Percentiles rank a stretch among this genome's conserved stretches.
Evolutionary conservation across 2,797 vertebrate species (phyloP).

Genomic region (Acrossocheilus wenchowensis): DNA sequence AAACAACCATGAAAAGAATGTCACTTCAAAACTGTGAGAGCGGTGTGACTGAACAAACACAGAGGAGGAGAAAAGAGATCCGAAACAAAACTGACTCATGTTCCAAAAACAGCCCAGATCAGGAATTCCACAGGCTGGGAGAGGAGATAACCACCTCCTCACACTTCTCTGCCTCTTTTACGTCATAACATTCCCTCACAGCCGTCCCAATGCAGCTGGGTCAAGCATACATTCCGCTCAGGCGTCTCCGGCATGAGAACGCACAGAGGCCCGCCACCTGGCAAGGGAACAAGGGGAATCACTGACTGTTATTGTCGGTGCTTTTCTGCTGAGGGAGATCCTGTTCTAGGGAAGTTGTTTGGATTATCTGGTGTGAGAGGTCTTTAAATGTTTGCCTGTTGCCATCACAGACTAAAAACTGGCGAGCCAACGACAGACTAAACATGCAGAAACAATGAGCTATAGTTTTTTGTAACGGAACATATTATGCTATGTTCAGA

Average conservation of each 20-base stretch:
- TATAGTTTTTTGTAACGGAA: slow-evolving; percentile 28
- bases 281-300: slow-evolving; percentile 72
- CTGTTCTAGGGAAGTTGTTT: slow-evolving; percentile 63
- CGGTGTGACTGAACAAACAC: slow-evolving; percentile 43
- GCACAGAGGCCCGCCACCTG: slow-evolving; percentile 65
- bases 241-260: slow-evolving; percentile 72
- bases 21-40: slow-evolving; percentile 27
- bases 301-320: slow-evolving; percentile 41
- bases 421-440: slow-evolving; percentile 47
- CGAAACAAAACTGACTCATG: slow-evolving; percentile 63
- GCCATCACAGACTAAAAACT: slow-evolving; percentile 60
- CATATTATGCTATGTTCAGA: slow-evolving; percentile 15
- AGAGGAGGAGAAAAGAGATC: slow-evolving; percentile 38
- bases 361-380: slow-evolving; percentile 59
- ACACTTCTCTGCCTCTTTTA: slow-evolving; percentile 62
- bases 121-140: slow-evolving; percentile 73
- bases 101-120: slow-evolving; percentile 77
- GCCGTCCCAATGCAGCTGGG: slow-evolving; percentile 76
- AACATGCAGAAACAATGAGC: slow-evolving; percentile 51
- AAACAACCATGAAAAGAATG: slow-evolving; percentile 33
- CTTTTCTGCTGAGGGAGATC: slow-evolving; percentile 56
- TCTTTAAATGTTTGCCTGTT: slow-evolving; percentile 65
- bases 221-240: slow-evolving; percentile 73
- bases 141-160: slow-evolving; percentile 71
- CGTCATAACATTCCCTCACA: slow-evolving; percentile 71